Percentiles rank a stretch among this genome's conserved stretches.
Evolutionary conservation across 2,113 vertebrate genomes (phyloP).

Genomic region (Toxostoma redivivum): DNA sequence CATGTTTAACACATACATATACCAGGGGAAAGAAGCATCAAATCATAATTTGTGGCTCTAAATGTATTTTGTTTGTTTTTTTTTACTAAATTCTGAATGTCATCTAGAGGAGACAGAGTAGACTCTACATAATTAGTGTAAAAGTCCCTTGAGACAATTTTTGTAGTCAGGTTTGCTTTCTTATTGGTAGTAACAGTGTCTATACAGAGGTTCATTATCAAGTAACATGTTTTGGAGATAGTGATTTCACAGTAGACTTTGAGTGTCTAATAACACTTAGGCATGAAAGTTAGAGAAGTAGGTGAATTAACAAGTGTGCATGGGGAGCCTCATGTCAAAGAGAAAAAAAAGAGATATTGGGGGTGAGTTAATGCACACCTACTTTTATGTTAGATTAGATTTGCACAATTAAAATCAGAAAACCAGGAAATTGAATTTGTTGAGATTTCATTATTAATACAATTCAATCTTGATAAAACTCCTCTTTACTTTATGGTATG

Average conservation of each 20-base stretch:
- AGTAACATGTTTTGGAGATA: background rate
- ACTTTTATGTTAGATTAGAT: background rate
- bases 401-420: background rate
- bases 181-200: background rate
- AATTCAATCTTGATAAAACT: background rate
- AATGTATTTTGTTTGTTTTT: background rate
- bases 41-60: background rate
- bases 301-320: background rate
- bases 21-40: fast-evolving
- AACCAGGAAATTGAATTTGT: background rate
- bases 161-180: background rate
- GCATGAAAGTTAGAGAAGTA: background rate
- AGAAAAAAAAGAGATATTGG: background rate
- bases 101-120: background rate
- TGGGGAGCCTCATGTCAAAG: background rate
- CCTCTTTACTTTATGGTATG: background rate
- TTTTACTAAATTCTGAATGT: background rate
- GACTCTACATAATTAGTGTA: background rate
- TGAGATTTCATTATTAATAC: background rate
- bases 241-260: background rate
- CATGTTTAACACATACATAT: background rate
- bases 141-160: background rate
- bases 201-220: background rate
- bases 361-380: background rate
- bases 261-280: background rate